phyloP scores from a whole-genome alignment of 2,113 vertebrate species.

The Lycocorax pyrrhopterus region DNA sequence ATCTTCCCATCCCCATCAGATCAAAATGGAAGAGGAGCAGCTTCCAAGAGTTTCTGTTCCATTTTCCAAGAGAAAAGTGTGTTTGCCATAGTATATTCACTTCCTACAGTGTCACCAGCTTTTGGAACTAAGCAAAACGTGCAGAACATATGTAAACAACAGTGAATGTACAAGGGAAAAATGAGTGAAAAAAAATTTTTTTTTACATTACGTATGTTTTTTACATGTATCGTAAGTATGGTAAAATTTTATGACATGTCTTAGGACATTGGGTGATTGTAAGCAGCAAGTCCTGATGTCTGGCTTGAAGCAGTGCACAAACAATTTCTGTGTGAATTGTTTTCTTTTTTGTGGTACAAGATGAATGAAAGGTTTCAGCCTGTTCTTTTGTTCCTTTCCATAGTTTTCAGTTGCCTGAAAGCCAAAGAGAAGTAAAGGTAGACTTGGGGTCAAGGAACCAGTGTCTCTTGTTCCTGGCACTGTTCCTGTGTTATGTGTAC shows the following conservation, averaged over 20 bases:
- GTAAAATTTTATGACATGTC: not conserved
- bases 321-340: not conserved
- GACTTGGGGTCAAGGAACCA: not conserved
- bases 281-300: not conserved
- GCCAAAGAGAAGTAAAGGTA: not conserved
- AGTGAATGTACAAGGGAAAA: not conserved
- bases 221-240: not conserved
- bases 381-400: not conserved
- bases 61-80: not conserved
- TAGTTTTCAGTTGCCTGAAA: not conserved
- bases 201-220: not conserved
- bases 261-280: not conserved
- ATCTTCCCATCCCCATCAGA: not conserved
- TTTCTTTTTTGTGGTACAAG: not conserved
- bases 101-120: not conserved
- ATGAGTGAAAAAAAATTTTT: not conserved
- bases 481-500: not conserved
- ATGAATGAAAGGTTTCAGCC: not conserved
- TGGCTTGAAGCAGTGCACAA: not conserved
- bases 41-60: not conserved
- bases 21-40: not conserved
- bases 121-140: not conserved
- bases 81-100: not conserved
- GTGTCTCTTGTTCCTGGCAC: not conserved
- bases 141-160: not conserved